Evolutionary conservation across 1,140 invertebrate genomes (phyloP).

Genomic region (Lepidotrigona ventralis): DNA sequence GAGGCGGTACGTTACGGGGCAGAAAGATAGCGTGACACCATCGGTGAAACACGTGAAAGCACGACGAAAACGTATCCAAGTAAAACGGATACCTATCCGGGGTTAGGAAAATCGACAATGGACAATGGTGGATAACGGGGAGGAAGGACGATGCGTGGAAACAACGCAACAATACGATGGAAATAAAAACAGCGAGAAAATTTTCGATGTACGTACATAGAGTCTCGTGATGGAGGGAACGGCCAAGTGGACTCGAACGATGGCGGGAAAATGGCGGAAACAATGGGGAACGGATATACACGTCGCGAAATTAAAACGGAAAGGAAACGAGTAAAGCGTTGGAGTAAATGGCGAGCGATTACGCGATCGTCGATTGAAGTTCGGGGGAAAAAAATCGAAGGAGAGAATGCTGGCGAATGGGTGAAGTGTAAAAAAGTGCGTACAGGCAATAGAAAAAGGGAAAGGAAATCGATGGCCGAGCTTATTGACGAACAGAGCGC

Average conservation of each 20-base stretch:
- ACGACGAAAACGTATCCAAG: constrained; percentile 15
- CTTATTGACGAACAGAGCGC: constrained; percentile 43
- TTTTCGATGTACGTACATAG: constrained; percentile 3
- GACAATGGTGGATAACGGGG: neutral
- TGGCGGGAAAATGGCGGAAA: neutral
- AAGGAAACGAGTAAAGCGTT: constrained; percentile 4
- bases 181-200: constrained; percentile 29
- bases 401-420: neutral
- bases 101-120: constrained; percentile 23
- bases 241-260: constrained; percentile 5
- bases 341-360: constrained; percentile 39
- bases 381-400: neutral
- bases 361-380: constrained; percentile 42
- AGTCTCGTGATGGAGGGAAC: neutral
- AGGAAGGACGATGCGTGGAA: constrained; percentile 1
- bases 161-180: constrained; percentile 8
- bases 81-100: constrained; percentile 26
- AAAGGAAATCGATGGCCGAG: constrained; percentile 51
- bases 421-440: constrained; percentile 12
- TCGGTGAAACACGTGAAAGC: constrained; percentile 28
- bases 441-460: constrained; percentile 36
- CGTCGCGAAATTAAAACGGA: constrained; percentile 23
- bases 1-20: neutral
- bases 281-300: neutral
- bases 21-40: constrained; percentile 1